A percentile compares a stretch with the other conserved stretches of the same genome.
Evolutionary conservation across 1,140 invertebrate genomes (phyloP).

Genomic region (Camponotus pennsylvanicus): DNA sequence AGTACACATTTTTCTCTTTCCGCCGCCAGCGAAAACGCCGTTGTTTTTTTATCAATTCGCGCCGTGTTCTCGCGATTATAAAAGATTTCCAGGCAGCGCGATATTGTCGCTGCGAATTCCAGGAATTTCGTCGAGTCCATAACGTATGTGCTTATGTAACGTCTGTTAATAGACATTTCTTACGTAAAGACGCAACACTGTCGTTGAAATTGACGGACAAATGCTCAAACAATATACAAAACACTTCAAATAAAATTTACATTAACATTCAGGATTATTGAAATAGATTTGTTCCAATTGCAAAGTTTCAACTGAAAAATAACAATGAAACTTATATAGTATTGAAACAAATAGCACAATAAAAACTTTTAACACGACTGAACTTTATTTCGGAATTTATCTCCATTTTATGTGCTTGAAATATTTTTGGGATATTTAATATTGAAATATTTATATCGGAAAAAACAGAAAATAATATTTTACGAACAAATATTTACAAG

Average conservation of each 20-base stretch:
- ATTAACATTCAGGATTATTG: background rate
- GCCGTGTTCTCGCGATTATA: background rate
- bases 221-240: background rate
- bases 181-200: constrained; percentile 11
- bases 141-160: background rate
- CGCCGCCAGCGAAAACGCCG: background rate
- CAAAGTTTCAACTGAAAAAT: background rate
- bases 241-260: constrained; percentile 4
- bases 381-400: background rate
- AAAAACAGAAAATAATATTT: background rate
- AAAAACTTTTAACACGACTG: background rate
- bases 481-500: background rate
- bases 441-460: background rate
- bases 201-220: background rate
- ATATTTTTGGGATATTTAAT: background rate
- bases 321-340: background rate
- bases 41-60: constrained; percentile 53
- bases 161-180: constrained; percentile 22
- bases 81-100: background rate
- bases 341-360: background rate
- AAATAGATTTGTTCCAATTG: background rate
- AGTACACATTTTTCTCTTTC: constrained; percentile 47
- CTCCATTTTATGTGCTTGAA: background rate
- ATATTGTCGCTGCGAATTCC: background rate
- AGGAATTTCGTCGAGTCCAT: background rate